These are phyloP conservation scores for Urophycis tenuis DNA, from an alignment of 2,797 vertebrate species.

Conservation along the genomic window DNA sequence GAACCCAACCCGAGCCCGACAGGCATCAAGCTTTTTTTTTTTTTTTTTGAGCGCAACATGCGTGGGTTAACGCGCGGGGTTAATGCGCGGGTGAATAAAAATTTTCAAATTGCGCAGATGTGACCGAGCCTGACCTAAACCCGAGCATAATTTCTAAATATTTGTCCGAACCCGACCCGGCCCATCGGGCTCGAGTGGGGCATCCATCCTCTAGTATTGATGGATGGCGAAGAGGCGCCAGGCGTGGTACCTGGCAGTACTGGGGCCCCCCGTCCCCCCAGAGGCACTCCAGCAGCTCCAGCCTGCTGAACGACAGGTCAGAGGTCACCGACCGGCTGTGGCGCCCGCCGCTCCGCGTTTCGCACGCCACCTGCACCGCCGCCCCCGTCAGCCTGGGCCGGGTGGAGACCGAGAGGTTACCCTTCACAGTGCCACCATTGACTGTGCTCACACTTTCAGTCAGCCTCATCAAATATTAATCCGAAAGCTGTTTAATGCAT, in stretches of 20 bases:
- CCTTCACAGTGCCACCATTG: neutral
- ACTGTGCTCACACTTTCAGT: neutral
- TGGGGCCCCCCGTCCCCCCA: constrained; percentile 70
- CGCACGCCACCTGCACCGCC: constrained; percentile 79
- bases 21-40: too few species aligned
- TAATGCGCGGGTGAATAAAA: too few species aligned
- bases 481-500: neutral
- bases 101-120: too few species aligned
- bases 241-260: constrained; percentile 78
- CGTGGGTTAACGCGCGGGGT: too few species aligned
- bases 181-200: neutral
- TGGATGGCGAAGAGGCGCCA: neutral
- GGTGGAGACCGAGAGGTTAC: neutral
- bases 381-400: constrained; percentile 75
- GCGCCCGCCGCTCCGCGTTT: constrained; percentile 72
- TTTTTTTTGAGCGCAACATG: too few species aligned
- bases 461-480: neutral
- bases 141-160: too few species aligned
- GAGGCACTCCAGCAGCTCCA: constrained; percentile 86
- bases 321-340: constrained; percentile 63
- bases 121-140: too few species aligned
- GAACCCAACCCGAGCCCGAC: too few species aligned
- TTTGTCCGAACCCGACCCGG: too few species aligned
- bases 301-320: constrained; percentile 81
- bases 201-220: too few species aligned